phyloP scores from a whole-genome alignment of 2,113 vertebrate species.

The Nibea albiflora region DNA sequence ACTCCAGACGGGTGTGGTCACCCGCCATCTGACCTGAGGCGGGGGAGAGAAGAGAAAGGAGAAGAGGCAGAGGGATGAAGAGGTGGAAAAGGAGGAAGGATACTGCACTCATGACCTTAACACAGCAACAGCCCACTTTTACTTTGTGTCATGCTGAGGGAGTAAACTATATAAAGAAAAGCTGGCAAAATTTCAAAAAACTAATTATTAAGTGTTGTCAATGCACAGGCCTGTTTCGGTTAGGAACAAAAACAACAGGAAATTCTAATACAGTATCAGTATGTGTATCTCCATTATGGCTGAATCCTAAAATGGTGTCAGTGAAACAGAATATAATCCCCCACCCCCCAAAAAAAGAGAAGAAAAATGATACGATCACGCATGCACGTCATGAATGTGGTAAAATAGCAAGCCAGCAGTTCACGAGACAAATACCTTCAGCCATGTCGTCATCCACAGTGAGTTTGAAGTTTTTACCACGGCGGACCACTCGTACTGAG shows the following conservation, averaged over 20 bases:
- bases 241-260: not conserved
- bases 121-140: not conserved
- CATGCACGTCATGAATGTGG: not conserved
- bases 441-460: constrained; percentile 95
- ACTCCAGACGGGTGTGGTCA: constrained; percentile 96
- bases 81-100: constrained; percentile 12
- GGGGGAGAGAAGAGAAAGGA: constrained; percentile 10
- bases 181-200: too few species aligned
- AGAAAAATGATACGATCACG: not conserved
- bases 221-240: not conserved
- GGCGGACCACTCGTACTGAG: constrained; percentile 92
- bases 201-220: too few species aligned
- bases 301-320: not conserved
- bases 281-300: not conserved
- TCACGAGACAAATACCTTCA: constrained; percentile 86
- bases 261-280: not conserved
- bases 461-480: constrained; percentile 94
- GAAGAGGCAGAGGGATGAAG: constrained; percentile 12
- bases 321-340: not conserved
- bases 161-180: not conserved
- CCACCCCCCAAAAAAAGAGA: too few species aligned
- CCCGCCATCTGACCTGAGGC: constrained; percentile 93
- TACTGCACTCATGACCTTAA: not conserved
- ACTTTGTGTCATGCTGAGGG: not conserved
- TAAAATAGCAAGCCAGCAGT: not conserved